Percentiles rank a stretch among this genome's conserved stretches.
phyloP scores from a whole-genome alignment of 2,113 vertebrate genomes.

The Cyanistes caeruleus region DNA sequence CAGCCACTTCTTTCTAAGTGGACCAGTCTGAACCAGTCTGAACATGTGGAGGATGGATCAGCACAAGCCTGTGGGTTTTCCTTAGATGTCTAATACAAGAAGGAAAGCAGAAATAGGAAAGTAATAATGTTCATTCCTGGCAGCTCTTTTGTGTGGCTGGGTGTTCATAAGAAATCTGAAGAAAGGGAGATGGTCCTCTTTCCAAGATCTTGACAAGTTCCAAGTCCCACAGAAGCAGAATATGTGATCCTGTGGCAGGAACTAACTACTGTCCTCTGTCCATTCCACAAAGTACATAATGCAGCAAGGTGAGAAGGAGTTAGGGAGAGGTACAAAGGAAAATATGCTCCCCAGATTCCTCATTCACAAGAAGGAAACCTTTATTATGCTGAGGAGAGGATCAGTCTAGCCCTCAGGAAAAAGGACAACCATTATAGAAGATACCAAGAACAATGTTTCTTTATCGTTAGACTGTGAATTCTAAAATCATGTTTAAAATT shows the following conservation, averaged over 20 bases:
- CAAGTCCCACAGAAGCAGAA: neutral
- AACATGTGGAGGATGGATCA: fast-evolving
- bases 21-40: neutral
- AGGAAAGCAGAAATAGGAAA: neutral
- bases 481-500: neutral
- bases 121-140: neutral
- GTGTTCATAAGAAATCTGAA: neutral
- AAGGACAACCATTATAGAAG: neutral
- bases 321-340: neutral
- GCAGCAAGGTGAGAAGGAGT: neutral
- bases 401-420: neutral
- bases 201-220: neutral
- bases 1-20: neutral
- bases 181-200: neutral
- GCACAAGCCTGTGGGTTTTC: neutral
- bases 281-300: neutral
- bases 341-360: neutral
- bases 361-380: neutral
- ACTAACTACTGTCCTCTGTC: neutral
- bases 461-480: neutral
- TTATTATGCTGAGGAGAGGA: neutral
- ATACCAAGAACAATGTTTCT: neutral
- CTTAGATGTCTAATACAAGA: neutral
- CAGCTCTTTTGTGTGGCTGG: neutral
- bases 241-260: neutral